phyloP scores from a whole-genome alignment of 1,140 invertebrate species.

The Hylaeus volcanicus region DNA sequence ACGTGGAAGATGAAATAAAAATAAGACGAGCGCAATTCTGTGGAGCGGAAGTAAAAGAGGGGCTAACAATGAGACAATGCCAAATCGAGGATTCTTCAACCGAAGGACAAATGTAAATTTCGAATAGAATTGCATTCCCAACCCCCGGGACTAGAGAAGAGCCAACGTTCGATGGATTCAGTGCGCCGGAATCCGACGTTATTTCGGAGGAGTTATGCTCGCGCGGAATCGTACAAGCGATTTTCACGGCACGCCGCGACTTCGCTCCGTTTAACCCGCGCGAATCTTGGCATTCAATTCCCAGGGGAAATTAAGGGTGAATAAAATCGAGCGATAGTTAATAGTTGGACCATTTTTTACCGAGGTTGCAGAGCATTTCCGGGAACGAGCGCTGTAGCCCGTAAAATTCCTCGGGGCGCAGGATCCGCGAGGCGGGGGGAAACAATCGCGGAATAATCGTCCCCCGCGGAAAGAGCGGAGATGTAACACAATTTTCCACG shows the following conservation, averaged over 20 bases:
- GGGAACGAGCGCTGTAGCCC: slow-evolving; percentile 10
- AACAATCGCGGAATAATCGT: slow-evolving; percentile 33
- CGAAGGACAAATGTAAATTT: background rate
- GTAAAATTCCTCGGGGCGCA: slow-evolving; percentile 15
- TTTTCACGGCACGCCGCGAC: background rate
- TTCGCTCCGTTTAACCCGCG: background rate
- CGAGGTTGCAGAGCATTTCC: background rate
- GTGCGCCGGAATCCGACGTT: background rate
- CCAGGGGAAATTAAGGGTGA: slow-evolving; percentile 29
- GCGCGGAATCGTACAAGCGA: background rate
- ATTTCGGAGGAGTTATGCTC: background rate
- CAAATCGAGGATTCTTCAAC: no score
- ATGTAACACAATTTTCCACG: slow-evolving; percentile 33
- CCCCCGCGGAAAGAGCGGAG: background rate
- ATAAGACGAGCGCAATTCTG: no score
- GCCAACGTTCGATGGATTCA: background rate
- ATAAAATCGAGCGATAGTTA: slow-evolving; percentile 37
- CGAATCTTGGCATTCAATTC: slow-evolving; percentile 33
- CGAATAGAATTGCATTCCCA: background rate
- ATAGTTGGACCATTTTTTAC: slow-evolving; percentile 12
- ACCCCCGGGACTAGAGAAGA: background rate
- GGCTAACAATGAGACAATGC: no score
- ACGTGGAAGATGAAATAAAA: no score
- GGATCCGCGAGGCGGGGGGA: background rate
- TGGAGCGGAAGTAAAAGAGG: no score